Conservation (phyloP, 2,113 vertebrate species). For the Tetrax tetrax region DNA sequence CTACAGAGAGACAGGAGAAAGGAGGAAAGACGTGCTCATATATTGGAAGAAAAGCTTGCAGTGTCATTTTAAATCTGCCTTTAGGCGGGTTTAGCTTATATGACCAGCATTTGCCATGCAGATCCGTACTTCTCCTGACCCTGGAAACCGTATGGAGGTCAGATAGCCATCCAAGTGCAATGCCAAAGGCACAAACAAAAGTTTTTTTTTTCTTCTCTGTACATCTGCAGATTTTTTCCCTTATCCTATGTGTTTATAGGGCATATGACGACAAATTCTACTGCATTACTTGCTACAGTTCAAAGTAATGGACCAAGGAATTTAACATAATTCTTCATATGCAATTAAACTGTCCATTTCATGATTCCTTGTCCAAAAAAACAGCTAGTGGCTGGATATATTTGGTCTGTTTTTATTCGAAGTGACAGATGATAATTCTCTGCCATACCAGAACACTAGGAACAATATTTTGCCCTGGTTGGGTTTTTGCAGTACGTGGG, state of each 20-base stretch:
- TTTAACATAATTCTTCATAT: not conserved
- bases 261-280: not conserved
- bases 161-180: constrained; percentile 48
- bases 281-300: not conserved
- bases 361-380: not conserved
- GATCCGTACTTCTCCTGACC: constrained; percentile 34
- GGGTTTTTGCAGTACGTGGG: constrained; percentile 41
- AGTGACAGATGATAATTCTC: constrained; percentile 50
- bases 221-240: constrained; percentile 51
- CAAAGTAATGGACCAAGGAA: constrained; percentile 8
- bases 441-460: constrained; percentile 1
- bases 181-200: constrained; percentile 57
- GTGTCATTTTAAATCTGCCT: not conserved
- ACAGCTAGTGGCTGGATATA: not conserved
- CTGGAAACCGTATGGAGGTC: constrained; percentile 51
- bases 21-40: not conserved
- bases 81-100: constrained; percentile 17
- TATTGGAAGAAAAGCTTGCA: not conserved
- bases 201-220: constrained; percentile 37
- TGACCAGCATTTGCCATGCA: constrained; percentile 14
- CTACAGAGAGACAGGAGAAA: not conserved
- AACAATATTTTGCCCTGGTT: constrained; percentile 6
- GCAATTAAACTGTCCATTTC: not conserved
- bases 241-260: not conserved
- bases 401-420: constrained; percentile 42